phyloP scores from a whole-genome alignment of 1,140 invertebrate genomes.

The Zelostemma sp. region DNA sequence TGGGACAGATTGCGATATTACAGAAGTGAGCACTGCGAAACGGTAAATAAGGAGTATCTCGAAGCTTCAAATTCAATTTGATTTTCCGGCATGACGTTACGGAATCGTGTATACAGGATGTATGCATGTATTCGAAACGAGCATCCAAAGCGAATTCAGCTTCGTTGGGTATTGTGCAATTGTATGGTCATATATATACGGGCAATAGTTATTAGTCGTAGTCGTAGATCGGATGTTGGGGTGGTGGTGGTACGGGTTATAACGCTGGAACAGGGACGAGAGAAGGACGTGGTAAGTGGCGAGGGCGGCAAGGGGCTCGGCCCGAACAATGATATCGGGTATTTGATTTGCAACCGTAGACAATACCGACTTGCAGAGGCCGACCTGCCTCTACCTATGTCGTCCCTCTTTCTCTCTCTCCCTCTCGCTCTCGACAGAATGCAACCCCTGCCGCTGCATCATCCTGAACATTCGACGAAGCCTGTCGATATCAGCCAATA shows the following conservation, averaged over 20 bases:
- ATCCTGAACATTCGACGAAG: background rate
- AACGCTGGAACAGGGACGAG: constrained; percentile 43
- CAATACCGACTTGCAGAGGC: constrained; percentile 48
- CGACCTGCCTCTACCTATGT: constrained; percentile 39
- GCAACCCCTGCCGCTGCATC: background rate
- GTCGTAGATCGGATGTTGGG: constrained; percentile 40
- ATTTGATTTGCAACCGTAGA: constrained; percentile 51
- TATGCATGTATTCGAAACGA: constrained; percentile 23
- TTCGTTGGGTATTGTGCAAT: constrained; percentile 42
- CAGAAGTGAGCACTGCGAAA: constrained; percentile 1
- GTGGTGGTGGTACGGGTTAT: constrained; percentile 37
- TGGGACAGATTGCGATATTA: constrained; percentile 4
- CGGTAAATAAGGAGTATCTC: constrained; percentile 29
- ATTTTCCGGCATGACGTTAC: constrained; percentile 28
- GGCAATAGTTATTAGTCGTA: constrained; percentile 54
- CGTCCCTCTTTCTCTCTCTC: background rate
- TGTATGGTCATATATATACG: constrained; percentile 40
- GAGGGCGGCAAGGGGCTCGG: constrained; percentile 26
- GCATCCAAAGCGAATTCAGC: constrained; percentile 46
- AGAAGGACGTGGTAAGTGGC: constrained; percentile 40
- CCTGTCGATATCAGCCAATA: constrained; percentile 6
- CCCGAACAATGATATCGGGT: constrained; percentile 48
- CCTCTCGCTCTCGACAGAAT: background rate
- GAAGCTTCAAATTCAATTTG: constrained; percentile 37
- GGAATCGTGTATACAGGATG: constrained; percentile 10